phyloP scores from a whole-genome alignment of 2,113 vertebrate species.

The Morone saxatilis region DNA sequence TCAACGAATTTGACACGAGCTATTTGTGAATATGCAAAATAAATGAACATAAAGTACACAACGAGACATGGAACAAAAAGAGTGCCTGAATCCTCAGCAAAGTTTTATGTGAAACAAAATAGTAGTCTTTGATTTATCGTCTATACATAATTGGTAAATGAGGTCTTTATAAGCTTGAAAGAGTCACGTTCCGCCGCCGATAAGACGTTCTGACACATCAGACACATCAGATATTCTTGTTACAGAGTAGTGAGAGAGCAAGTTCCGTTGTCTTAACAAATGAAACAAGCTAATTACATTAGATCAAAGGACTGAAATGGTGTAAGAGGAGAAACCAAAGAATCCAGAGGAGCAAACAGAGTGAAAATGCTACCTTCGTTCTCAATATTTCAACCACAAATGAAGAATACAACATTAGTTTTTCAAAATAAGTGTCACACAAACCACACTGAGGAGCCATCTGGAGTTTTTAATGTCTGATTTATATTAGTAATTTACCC shows the following conservation, averaged over 20 bases:
- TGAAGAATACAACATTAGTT: slow-evolving; percentile 58
- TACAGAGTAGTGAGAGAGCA: slow-evolving; percentile 18
- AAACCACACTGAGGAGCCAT: slow-evolving; percentile 1
- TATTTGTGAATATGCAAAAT: slow-evolving; percentile 6
- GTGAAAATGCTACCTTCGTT: not conserved
- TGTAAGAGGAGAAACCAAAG: slow-evolving; percentile 40
- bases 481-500: not conserved
- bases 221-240: slow-evolving; percentile 30
- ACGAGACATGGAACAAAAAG: not conserved
- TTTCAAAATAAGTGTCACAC: slow-evolving; percentile 15
- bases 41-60: slow-evolving; percentile 9
- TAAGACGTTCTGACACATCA: slow-evolving; percentile 35
- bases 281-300: slow-evolving; percentile 51
- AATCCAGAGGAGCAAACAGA: slow-evolving; percentile 21
- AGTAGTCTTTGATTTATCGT: slow-evolving; percentile 13
- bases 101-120: slow-evolving; percentile 8
- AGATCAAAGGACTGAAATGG: slow-evolving; percentile 33
- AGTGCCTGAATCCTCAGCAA: not conserved
- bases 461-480: slow-evolving; percentile 11
- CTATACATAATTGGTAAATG: slow-evolving; percentile 40
- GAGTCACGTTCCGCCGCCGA: slow-evolving; percentile 14
- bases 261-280: slow-evolving; percentile 37
- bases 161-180: slow-evolving; percentile 33
- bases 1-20: slow-evolving; percentile 1
- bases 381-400: slow-evolving; percentile 42